Base-by-base conservation (phyloP, 35 echinoderm and acorn worm species). In the Lytechinus pictus region DNA sequence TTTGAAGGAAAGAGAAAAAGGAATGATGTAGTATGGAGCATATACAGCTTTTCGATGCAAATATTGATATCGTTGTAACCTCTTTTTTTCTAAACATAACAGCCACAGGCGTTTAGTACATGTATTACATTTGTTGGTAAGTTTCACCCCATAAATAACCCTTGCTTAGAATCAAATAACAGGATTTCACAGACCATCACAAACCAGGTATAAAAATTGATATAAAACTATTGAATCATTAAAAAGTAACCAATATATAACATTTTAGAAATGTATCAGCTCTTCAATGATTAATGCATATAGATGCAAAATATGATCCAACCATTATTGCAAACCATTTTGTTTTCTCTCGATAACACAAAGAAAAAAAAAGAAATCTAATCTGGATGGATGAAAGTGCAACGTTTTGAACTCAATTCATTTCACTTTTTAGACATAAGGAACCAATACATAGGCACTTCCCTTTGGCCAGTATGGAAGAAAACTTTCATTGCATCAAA, bases 401-500 rank as follows among this genome's bases (percentile, higher is more conserved):
- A 79, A 24, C 5, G 16, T 79, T n/a, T 24, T 79, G 7, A 79
- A 24, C 66, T 79, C 0, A 79, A 79, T 24, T 79, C 66, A 79
- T 79, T 44, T 13, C 56, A 88, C 86, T 51, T 9, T 90, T 90
- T 10, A 28, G 28, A 28, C n/a, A 14, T 44, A 52, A 9, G 11
- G 28, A 54, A 90, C 9, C 88, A 54, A 52, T 44, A 54, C 88
- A 33, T 33, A 90, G 88, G 88, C 88, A 90, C 88, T 90, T 90
- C 88, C 88, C 88, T 90, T 90, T 90, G 88, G 88, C 88, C 88
- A 33, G 12, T 52, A 90, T 90, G 88, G 88, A 90, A 90, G 88
- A 90, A 90, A 14, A n/a, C 52, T 79, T n/a, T 79, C 66, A 79
- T 54, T 90, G 88, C 24, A 90, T 90, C 88, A 90, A 90, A 90